Conservation (phyloP, 2,113 vertebrate species). For the Agapornis roseicollis region DNA sequence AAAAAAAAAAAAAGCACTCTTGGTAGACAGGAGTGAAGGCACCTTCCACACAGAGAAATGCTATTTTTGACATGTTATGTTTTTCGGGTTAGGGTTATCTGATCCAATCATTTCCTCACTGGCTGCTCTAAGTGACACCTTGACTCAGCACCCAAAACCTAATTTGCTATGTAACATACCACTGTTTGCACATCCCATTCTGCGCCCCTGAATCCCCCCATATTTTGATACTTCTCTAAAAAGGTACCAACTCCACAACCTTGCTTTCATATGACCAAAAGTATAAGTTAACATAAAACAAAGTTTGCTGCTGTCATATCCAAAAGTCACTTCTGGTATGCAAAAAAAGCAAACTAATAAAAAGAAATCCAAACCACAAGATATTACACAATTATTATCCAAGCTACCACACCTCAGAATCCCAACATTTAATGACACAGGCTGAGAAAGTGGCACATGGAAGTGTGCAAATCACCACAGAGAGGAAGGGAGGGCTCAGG, state of each 20-base stretch:
- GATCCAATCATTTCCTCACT: background rate
- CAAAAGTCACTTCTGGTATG: background rate
- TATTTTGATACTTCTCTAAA: background rate
- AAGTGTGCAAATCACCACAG: background rate
- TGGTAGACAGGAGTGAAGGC: background rate
- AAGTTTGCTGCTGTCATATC: background rate
- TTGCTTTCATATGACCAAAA: background rate
- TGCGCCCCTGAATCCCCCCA: too few species aligned
- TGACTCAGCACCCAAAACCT: background rate
- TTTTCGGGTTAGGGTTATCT: background rate
- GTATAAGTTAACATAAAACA: background rate
- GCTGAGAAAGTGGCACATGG: background rate
- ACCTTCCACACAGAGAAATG: background rate
- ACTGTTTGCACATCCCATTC: background rate
- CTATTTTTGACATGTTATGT: background rate
- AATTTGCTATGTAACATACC: background rate
- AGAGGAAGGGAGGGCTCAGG: background rate
- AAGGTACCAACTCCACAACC: background rate
- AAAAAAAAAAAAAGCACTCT: background rate
- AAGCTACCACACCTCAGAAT: background rate
- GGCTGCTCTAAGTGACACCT: background rate
- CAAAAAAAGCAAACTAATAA: background rate
- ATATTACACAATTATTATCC: background rate
- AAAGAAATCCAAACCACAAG: background rate
- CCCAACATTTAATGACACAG: rapidly evolving